Base-by-base conservation (phyloP, 2,797 vertebrate genomes). In the Bradypus variegatus region DNA sequence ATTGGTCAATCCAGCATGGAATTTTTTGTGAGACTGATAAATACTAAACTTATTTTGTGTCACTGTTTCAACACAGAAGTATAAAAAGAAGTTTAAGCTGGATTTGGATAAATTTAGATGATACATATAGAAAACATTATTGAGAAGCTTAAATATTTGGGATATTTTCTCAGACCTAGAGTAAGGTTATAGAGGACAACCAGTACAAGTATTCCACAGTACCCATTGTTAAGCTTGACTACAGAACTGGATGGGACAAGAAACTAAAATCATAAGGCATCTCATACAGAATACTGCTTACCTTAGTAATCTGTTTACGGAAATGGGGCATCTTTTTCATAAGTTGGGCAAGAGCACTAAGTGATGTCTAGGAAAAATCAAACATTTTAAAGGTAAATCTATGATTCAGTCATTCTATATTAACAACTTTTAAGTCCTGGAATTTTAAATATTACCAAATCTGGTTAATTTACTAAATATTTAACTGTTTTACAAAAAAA, bases 281-380 rank as follows among this genome's bases (percentile, higher is more conserved):
- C 29, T 82, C 50, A 53, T 36, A 83, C 2, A 88, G 15, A 86
- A 80, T 23, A 67, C 0, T 5, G 36, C 96, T 96, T 97, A 99
- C 99, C 98, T 98, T 98, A 50, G 97, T 97, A 45, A 99, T 95
- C 94, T 99, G 98, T 96, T 99, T 99, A 86, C 98, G 98, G 94
- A 99, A 98, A 18, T 98, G 96, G 0, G 99, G 99, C 99, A 99
- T 99, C 97, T 98, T 99, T 97, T 99, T 99, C 99, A 99, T 99
- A 94, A 99, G 96, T n/a, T 99, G 98, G n/a, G 98, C 88, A 96
- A 99, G 97, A 95, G 97, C 98, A 95, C 97, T 98, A 69, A 99
- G 97, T 0, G 98, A 98, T 73, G 98, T 97, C 99, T 99, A 97
- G 15, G 41, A 96, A 95, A 93, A 96, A 95, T 2, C 0, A 90